A percentile compares a stretch with the other conserved stretches of the same genome.
Conservation (phyloP, 1,140 invertebrate genomes). For the Drosophila albomicans region DNA sequence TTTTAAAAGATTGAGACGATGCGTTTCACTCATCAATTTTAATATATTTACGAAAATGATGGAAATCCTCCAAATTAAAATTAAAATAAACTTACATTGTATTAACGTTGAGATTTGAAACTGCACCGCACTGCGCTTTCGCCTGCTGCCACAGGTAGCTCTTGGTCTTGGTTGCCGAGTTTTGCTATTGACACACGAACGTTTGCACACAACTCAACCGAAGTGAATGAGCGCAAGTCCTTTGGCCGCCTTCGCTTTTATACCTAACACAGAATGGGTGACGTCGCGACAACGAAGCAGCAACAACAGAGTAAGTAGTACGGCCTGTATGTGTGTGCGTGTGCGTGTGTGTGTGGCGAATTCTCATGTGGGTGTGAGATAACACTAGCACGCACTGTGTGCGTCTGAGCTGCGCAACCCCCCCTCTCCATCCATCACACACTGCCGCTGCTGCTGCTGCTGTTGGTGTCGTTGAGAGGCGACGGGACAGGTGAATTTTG, state of each 20-base stretch:
- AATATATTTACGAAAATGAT: not conserved
- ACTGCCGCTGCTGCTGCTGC: not conserved
- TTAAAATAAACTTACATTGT: constrained; percentile 46
- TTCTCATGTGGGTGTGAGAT: constrained; percentile 38
- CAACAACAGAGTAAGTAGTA: constrained; percentile 8
- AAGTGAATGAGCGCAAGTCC: constrained; percentile 62
- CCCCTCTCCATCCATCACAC: not conserved
- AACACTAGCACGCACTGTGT: constrained; percentile 39
- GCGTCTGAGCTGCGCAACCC: constrained; percentile 37
- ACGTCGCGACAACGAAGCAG: constrained; percentile 33
- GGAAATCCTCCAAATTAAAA: not conserved
- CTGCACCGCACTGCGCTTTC: constrained; percentile 38
- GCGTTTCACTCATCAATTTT: too few species aligned
- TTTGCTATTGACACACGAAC: constrained; percentile 42
- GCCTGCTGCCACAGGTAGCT: constrained; percentile 53
- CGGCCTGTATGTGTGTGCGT: constrained; percentile 4
- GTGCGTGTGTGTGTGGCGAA: constrained; percentile 10
- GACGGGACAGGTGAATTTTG: constrained; percentile 33
- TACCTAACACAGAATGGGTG: constrained; percentile 40
- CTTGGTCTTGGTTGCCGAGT: constrained; percentile 9
- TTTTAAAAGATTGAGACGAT: too few species aligned
- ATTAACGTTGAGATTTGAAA: constrained; percentile 20
- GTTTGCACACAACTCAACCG: constrained; percentile 57
- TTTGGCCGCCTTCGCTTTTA: constrained; percentile 56
- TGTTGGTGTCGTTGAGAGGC: not conserved